Evolutionary conservation across 1,140 invertebrate species (phyloP).

Genomic region (Drosophila albomicans): DNA sequence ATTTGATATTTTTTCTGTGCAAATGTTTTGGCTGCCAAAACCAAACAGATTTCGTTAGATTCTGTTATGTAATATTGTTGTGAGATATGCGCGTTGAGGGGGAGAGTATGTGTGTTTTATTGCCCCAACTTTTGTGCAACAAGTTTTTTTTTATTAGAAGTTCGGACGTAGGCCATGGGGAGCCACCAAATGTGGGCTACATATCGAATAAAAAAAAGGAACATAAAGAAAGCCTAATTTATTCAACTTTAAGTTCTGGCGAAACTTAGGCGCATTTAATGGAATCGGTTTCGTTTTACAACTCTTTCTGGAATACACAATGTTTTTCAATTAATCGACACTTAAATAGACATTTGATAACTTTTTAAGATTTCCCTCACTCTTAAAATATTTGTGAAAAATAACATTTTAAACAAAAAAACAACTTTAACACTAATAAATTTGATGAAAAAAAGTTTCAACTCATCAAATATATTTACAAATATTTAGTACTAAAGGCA

Average conservation of each 20-base stretch:
- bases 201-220: constrained; percentile 18
- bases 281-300: not conserved
- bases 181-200: constrained; percentile 40
- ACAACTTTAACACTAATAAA: too few species aligned
- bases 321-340: too few species aligned
- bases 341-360: too few species aligned
- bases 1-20: constrained; percentile 63
- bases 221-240: not conserved
- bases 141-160: constrained; percentile 39
- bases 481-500: too few species aligned
- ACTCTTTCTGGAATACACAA: not conserved
- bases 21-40: constrained; percentile 72
- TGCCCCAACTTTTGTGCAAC: constrained; percentile 64
- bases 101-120: constrained; percentile 44
- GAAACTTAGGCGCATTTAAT: not conserved
- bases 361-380: too few species aligned
- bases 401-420: too few species aligned
- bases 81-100: constrained; percentile 25
- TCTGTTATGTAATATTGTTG: constrained; percentile 67
- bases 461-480: too few species aligned
- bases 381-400: too few species aligned
- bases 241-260: not conserved
- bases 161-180: not conserved
- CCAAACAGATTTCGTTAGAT: constrained; percentile 63
- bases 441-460: too few species aligned